phyloP scores from a whole-genome alignment of 2,797 vertebrate genomes.

The Amphiprion clarkii region DNA sequence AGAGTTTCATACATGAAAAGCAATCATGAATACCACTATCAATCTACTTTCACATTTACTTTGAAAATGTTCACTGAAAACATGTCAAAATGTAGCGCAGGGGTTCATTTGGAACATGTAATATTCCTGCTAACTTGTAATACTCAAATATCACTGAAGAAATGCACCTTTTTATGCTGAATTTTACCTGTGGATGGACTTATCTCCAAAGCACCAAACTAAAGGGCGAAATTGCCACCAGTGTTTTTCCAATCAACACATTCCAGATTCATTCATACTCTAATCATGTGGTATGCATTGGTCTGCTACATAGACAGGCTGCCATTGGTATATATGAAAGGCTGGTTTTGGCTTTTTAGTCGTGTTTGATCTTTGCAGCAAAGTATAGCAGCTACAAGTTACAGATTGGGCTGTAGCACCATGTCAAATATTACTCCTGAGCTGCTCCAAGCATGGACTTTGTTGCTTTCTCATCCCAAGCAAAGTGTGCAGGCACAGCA shows the following conservation, averaged over 20 bases:
- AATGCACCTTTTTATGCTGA: conserved; percentile 18
- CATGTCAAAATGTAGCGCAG: neutral
- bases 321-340: no score
- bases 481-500: no score
- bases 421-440: no score
- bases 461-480: no score
- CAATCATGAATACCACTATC: conserved; percentile 31
- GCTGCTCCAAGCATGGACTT: no score
- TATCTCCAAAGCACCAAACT: conserved; percentile 15
- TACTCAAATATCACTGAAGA: conserved; percentile 6
- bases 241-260: conserved; percentile 23
- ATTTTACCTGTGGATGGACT: conserved; percentile 17
- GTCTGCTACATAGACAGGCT: no score
- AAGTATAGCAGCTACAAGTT: no score
- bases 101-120: neutral
- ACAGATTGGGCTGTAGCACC: no score
- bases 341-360: no score
- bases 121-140: conserved; percentile 10
- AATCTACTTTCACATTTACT: conserved; percentile 32
- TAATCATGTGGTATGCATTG: no score
- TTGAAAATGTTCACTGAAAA: conserved; percentile 35
- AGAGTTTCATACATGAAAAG: conserved; percentile 36
- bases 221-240: conserved; percentile 8
- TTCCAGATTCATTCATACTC: no score
- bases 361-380: no score